Percentiles rank a stretch among this genome's conserved stretches.
Conservation (phyloP, 2,888 invertebrate genomes). For the Orchesella flavescens region DNA sequence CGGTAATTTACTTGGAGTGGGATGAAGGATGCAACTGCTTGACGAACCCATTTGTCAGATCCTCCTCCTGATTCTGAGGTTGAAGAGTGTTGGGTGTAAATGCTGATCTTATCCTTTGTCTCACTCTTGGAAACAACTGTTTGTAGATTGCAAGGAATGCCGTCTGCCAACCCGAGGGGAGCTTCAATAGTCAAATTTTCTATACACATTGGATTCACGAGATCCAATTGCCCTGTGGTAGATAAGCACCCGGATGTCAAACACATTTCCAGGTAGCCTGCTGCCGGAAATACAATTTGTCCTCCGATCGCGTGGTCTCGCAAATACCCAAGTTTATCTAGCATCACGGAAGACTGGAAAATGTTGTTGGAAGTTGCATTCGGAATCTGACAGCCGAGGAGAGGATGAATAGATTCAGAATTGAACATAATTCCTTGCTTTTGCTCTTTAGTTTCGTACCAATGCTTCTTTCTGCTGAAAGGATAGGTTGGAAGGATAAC, state of each 20-base stretch:
- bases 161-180: neutral
- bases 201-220: conserved; percentile 33
- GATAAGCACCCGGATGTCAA: conserved; percentile 30
- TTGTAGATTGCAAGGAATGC: conserved; percentile 15
- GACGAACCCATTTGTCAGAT: conserved; percentile 15
- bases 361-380: conserved; percentile 16
- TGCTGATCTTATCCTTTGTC: conserved; percentile 21
- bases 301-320: conserved; percentile 44
- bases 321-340: neutral
- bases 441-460: neutral
- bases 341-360: conserved; percentile 20
- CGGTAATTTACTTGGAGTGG: conserved; percentile 17
- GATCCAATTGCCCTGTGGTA: neutral
- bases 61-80: neutral
- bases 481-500: conserved; percentile 27
- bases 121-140: conserved; percentile 23
- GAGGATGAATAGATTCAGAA: conserved; percentile 19
- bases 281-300: conserved; percentile 43
- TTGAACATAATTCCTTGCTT: neutral
- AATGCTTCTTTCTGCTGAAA: conserved; percentile 24
- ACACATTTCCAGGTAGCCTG: conserved; percentile 55
- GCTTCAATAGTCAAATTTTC: conserved; percentile 40
- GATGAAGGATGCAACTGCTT: neutral
- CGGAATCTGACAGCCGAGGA: conserved; percentile 30
- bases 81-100: conserved; percentile 1